Conservation (phyloP, 2,888 invertebrate species). For the Malthinus seriepunctatus region DNA sequence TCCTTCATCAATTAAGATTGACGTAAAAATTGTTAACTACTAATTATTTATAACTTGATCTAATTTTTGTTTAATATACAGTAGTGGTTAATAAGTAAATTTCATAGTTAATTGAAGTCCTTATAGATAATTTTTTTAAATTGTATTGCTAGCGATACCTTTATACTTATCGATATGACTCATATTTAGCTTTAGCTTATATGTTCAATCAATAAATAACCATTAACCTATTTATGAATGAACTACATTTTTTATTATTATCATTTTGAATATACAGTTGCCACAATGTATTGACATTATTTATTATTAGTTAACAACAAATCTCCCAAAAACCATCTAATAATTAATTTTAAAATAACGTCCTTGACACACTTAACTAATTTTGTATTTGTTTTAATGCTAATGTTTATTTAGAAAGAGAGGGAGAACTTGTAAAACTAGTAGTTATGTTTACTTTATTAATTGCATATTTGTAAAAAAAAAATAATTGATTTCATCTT, state of each 20-base stretch:
- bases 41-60: no score
- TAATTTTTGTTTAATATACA: no score
- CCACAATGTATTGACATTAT: not conserved
- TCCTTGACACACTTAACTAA: constrained; percentile 25
- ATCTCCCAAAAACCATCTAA: constrained; percentile 17
- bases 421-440: not conserved
- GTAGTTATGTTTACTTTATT: not conserved
- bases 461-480: not conserved
- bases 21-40: no score
- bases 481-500: not conserved
- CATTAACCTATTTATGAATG: constrained; percentile 17
- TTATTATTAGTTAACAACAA: constrained; percentile 17
- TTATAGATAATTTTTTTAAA: no score
- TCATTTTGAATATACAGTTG: not conserved
- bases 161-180: no score
- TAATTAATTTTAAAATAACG: constrained; percentile 7
- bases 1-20: no score
- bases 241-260: constrained; percentile 15
- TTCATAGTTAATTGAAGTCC: no score
- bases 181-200: no score
- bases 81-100: no score
- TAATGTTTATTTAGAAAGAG: not conserved
- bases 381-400: constrained; percentile 13
- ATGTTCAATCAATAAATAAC: constrained; percentile 1
- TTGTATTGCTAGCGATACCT: no score